Conservation (phyloP, 2,888 invertebrate species). For the Caenorhabditis panamensis region DNA sequence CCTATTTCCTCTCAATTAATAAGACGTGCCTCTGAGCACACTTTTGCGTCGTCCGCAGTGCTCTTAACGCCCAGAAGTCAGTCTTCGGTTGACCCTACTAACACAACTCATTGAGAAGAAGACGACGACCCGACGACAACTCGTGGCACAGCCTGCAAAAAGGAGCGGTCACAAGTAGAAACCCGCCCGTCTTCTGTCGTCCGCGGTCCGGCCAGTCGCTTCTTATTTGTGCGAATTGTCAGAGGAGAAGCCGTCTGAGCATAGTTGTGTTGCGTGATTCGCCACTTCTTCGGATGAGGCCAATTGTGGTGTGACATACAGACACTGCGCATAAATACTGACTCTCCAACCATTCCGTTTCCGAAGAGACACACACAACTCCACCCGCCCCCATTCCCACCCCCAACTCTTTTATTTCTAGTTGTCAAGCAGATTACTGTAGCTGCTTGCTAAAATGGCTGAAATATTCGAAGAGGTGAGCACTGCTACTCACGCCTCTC, state of each 20-base stretch:
- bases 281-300: constrained; percentile 64
- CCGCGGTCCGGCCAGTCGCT: constrained; percentile 38
- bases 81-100: constrained; percentile 49
- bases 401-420: constrained; percentile 20
- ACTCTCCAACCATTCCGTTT: constrained; percentile 57
- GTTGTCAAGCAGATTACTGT: constrained; percentile 38
- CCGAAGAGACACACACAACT: constrained; percentile 20
- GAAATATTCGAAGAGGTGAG: constrained; percentile 64
- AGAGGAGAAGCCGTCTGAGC: constrained; percentile 43
- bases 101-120: constrained; percentile 57
- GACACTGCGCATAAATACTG: constrained; percentile 57
- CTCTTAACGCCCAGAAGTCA: constrained; percentile 60
- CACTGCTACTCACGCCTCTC: constrained; percentile 55
- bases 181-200: constrained; percentile 43
- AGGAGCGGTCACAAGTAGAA: constrained; percentile 56
- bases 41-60: constrained; percentile 46
- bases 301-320: constrained; percentile 64
- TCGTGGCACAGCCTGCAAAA: constrained; percentile 23
- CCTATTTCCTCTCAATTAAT: constrained; percentile 63
- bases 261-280: constrained; percentile 59
- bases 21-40: constrained; percentile 59
- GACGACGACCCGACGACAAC: constrained; percentile 34
- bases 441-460: constrained; percentile 50
- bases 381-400: constrained; percentile 21
- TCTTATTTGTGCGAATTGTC: constrained; percentile 60